Evolutionary conservation across 2,797 vertebrate species (phyloP).

Genomic region (Squalus acanthias): DNA sequence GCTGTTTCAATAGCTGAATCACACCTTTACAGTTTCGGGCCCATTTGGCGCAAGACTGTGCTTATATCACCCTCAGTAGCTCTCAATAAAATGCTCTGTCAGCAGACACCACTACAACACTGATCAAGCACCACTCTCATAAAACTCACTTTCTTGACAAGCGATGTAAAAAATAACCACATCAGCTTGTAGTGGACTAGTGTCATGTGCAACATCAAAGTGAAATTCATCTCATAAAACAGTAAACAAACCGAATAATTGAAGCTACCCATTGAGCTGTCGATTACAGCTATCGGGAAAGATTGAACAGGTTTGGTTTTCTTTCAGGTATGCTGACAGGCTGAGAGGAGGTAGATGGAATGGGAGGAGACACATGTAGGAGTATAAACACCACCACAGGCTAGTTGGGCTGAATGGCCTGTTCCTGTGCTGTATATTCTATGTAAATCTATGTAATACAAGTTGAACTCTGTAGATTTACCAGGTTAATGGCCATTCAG

Average conservation of each 20-base stretch:
- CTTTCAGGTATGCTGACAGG: not conserved
- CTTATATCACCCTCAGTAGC: not conserved
- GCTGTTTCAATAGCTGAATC: not conserved
- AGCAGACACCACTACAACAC: not conserved
- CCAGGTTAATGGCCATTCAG: not conserved
- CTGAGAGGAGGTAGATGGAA: not conserved
- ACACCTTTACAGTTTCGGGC: not conserved
- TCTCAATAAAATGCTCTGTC: slow-evolving; percentile 7
- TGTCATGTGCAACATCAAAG: not conserved
- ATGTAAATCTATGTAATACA: not conserved
- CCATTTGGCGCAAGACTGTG: not conserved
- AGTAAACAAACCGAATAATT: not conserved
- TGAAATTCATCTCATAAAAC: not conserved
- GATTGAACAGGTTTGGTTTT: not conserved
- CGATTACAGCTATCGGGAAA: not conserved
- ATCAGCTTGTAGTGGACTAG: not conserved
- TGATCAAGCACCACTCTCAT: not conserved
- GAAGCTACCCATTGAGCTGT: not conserved
- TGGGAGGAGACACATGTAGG: not conserved
- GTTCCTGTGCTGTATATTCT: not conserved
- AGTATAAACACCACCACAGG: not conserved
- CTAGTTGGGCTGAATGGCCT: not conserved
- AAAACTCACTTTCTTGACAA: not conserved
- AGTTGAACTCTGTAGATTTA: not conserved
- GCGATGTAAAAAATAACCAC: not conserved